Evolutionary conservation across 1,140 invertebrate species (phyloP).

Genomic region (Ips nitidus): DNA sequence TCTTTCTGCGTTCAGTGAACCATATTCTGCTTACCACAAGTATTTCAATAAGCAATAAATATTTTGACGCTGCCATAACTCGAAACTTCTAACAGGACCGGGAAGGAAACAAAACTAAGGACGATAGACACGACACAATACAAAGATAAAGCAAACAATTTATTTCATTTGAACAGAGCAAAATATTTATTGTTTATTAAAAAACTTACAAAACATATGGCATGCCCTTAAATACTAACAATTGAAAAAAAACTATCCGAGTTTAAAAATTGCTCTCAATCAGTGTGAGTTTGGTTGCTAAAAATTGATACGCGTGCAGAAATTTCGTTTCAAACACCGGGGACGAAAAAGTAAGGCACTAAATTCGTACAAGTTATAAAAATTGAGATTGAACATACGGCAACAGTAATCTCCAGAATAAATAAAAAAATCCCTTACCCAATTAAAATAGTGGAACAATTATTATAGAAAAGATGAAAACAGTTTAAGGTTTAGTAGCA

Average conservation of each 20-base stretch:
- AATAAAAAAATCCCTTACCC: too few species aligned
- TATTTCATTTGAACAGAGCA: slow-evolving; percentile 31
- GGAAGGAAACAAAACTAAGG: slow-evolving; percentile 11
- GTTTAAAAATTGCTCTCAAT: too few species aligned
- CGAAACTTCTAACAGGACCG: not conserved
- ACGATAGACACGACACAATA: slow-evolving; percentile 13
- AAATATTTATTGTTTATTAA: slow-evolving; percentile 50
- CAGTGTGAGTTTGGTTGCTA: too few species aligned
- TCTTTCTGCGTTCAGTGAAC: too few species aligned
- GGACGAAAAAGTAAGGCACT: not conserved
- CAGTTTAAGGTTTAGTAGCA: slow-evolving; percentile 6
- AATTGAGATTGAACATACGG: too few species aligned
- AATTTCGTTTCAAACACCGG: too few species aligned
- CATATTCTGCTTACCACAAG: too few species aligned
- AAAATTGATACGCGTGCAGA: too few species aligned
- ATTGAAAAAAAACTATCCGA: too few species aligned
- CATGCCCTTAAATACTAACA: slow-evolving; percentile 6
- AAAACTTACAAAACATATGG: slow-evolving; percentile 31
- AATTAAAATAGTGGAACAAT: too few species aligned
- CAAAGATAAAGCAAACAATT: slow-evolving; percentile 35
- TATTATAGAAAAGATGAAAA: slow-evolving; percentile 2
- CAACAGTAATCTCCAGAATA: too few species aligned
- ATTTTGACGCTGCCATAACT: slow-evolving; percentile 35
- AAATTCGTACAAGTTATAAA: not conserved
- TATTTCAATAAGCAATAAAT: slow-evolving; percentile 47